Conservation (phyloP, 2,797 vertebrate genomes). For the Denticeps clupeoides region DNA sequence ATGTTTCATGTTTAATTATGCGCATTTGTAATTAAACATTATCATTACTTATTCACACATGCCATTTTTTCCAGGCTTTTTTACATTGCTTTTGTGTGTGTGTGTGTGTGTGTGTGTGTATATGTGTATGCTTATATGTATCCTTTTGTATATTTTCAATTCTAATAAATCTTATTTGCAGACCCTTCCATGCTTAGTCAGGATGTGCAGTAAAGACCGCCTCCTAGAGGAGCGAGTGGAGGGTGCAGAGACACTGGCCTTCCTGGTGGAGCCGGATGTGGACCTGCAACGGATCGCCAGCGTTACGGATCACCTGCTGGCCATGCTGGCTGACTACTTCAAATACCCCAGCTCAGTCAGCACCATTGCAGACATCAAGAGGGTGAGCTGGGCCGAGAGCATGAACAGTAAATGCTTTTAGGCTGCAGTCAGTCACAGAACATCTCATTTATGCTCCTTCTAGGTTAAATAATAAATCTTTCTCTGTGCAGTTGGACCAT, state of each 20-base stretch:
- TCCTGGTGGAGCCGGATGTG: conserved; percentile 91
- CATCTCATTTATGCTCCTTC: too few species aligned
- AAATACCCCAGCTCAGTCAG: conserved; percentile 98
- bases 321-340: conserved; percentile 96
- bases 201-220: conserved; percentile 97
- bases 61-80: too few species aligned
- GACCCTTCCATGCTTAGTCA: conserved; percentile 92
- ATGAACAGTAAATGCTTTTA: too few species aligned
- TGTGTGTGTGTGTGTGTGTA: neutral
- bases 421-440: too few species aligned
- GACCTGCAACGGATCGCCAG: conserved; percentile 97
- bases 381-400: conserved; percentile 57
- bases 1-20: too few species aligned
- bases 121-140: too few species aligned
- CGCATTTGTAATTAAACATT: too few species aligned
- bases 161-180: too few species aligned
- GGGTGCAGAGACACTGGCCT: conserved; percentile 92
- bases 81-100: neutral
- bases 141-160: conserved; percentile 50
- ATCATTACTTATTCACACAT: too few species aligned
- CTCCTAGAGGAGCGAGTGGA: conserved; percentile 91
- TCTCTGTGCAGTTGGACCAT: conserved; percentile 75
- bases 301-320: conserved; percentile 91
- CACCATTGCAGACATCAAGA: conserved; percentile 96
- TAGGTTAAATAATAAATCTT: neutral